Percentiles rank a stretch among this genome's conserved stretches.
These are phyloP conservation scores for Chymomyza costata DNA, from an alignment of 1,140 invertebrate genomes.

Conservation along the genomic window DNA sequence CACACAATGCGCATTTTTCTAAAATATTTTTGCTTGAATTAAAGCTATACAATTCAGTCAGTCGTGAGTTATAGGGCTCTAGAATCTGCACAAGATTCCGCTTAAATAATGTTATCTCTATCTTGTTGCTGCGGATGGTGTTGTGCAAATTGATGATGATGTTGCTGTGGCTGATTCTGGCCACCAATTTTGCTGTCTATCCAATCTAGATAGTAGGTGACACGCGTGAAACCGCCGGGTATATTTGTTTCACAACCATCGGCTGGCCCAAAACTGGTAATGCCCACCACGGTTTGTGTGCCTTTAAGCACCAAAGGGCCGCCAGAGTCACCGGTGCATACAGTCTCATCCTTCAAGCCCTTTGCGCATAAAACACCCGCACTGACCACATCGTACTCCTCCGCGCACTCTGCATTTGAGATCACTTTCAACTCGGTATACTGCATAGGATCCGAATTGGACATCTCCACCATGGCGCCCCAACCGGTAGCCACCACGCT, in stretches of 20 bases:
- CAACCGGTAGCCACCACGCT: constrained; percentile 70
- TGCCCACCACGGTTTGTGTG: constrained; percentile 63
- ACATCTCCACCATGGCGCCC: constrained; percentile 62
- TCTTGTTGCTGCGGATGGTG: constrained; percentile 27
- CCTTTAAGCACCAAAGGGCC: constrained; percentile 64
- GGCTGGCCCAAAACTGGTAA: constrained; percentile 69
- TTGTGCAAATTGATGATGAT: constrained; percentile 6
- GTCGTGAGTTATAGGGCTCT: constrained; percentile 5
- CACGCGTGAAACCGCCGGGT: constrained; percentile 65
- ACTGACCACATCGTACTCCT: constrained; percentile 67
- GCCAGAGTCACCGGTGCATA: constrained; percentile 69
- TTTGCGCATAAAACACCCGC: constrained; percentile 65
- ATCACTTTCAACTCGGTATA: constrained; percentile 70
- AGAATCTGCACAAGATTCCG: constrained; percentile 1
- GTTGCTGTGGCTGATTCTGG: constrained; percentile 8
- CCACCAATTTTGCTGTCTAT: constrained; percentile 63
- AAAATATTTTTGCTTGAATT: constrained; percentile 32
- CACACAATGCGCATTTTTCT: constrained; percentile 33
- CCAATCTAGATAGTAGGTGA: constrained; percentile 69
- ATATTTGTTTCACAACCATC: constrained; percentile 69
- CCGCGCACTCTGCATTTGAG: constrained; percentile 57
- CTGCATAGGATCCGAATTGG: constrained; percentile 64
- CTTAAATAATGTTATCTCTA: constrained; percentile 54
- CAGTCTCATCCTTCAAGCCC: constrained; percentile 63
- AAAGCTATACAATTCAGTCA: constrained; percentile 66